phyloP scores from a whole-genome alignment of 2,113 vertebrate species.

The Callopanchax toddi region DNA sequence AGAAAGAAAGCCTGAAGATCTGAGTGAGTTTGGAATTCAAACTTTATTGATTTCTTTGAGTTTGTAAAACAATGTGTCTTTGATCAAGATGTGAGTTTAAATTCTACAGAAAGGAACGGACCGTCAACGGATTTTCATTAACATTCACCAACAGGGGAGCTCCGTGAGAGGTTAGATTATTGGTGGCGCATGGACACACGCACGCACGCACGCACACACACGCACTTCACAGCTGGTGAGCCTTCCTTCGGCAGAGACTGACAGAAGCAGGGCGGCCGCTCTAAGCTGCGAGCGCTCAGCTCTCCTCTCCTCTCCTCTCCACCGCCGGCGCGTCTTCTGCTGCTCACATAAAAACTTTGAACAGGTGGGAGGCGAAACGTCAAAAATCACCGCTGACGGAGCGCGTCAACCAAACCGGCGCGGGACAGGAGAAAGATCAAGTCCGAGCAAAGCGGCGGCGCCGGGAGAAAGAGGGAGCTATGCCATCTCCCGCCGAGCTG shows the following conservation, averaged over 20 bases:
- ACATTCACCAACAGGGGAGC: slow-evolving; percentile 65
- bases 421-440: slow-evolving; percentile 49
- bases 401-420: slow-evolving; percentile 8
- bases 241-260: slow-evolving; percentile 67
- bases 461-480: slow-evolving; percentile 75
- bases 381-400: slow-evolving; percentile 47
- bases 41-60: not conserved
- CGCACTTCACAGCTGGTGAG: slow-evolving; percentile 60
- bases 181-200: slow-evolving; percentile 46
- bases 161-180: slow-evolving; percentile 76
- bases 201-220: slow-evolving; percentile 30
- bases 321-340: slow-evolving; percentile 47
- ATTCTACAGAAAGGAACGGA: slow-evolving; percentile 35
- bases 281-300: slow-evolving; percentile 61
- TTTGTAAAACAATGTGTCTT: no score
- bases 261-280: slow-evolving; percentile 73
- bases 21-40: not conserved
- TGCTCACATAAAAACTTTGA: slow-evolving; percentile 64
- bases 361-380: slow-evolving; percentile 46
- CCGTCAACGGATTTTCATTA: slow-evolving; percentile 58
- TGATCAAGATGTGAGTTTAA: no score
- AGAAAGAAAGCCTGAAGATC: not conserved
- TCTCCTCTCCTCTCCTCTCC: slow-evolving; percentile 53
- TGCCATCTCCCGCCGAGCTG: slow-evolving; percentile 78
- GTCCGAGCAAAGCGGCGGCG: slow-evolving; percentile 70